Base-by-base conservation (phyloP, 2,113 vertebrate species). In the Empidonax traillii region DNA sequence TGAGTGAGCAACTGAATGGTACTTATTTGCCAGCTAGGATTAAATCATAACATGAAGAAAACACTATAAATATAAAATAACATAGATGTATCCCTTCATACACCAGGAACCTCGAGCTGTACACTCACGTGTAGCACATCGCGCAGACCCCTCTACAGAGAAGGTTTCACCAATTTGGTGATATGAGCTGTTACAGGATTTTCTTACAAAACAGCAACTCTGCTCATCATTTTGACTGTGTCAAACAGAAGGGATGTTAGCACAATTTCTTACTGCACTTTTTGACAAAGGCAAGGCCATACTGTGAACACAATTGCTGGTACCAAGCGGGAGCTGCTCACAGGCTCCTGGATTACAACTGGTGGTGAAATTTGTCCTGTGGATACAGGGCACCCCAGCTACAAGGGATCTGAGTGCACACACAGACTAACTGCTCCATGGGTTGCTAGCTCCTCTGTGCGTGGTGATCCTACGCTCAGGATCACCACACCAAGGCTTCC, bases 61-160 rank as follows among this genome's bases (percentile, higher is more conserved):
- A 49, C 14, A 24, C 5, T 39, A 17, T 33, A 37, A 85, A 73
- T 39, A 72, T 23, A 52, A 83, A 87, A 65, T 12, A 75, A 12
- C 11, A n/a, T 19, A 65, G 30, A 35, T 55, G 76, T 8, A 63
- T 43, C 19, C 49, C 66, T 82, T 78, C 43, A 61, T 44, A 61
- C 39, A 69, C 12, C 20, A 59, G 33, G 56, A 76, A 20, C 51
- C 52, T n/a, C 0, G 0, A 58, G 9, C 43, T 72, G 43, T 47
- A 62, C 13, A 63, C 23, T 3, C 76, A n/a, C 3, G 0, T 1
- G 5, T 28, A 67, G 43, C 46, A 35, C 1, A 2, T 15, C 0
- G 0, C 27, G 15, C 73, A 77, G 53, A 55, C 6, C 28, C 16
- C 63, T 65, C 55, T 7, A 5, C 46, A 58, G 15, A 47, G 25